Evolutionary conservation across 2,797 vertebrate species (phyloP), one percentile per base, ranked within the genome.

Genomic region (Sebastes trivittatus): DNA sequence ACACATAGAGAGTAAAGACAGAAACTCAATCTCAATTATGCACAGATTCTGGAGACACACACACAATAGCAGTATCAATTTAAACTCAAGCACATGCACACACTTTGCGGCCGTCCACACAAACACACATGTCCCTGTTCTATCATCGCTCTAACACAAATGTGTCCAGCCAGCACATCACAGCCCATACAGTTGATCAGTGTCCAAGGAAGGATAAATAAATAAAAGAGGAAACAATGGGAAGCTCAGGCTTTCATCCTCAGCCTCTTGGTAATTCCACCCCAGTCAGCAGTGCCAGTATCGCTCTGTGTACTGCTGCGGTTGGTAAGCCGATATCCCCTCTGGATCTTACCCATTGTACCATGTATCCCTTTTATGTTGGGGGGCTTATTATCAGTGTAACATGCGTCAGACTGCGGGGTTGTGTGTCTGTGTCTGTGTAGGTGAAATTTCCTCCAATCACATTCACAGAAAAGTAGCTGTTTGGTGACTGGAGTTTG

Each of bases 151-250:
- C 52, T 71, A 27, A 20, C 66, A 80, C 69, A 65, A 49, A 46
- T 65, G 62, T 42, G 42, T 62, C 63, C 46, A 59, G 72, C 75
- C 79, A 84, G 74, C 65, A 84, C 83, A 83, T 77, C 65, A 65
- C 59, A 80, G 83, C 65, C 59, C 71, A 29, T 83, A 58, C 74
- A 65, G 80, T 75, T 92, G 87, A 90, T 91, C 81, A 72, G 65
- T 77, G 82, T 91, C 88, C 86, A 88, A 72, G 46, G 75, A 76
- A 78, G 77, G 80, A 73, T 65, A 55, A 83, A 87, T 79, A 77
- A 85, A 81, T 88, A 63, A 90, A 82, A 71, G 66, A 56, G 75
- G 72, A 65, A 81, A 84, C 85, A 81, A 81, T 76, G 42, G 52
- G 66, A 79, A 7, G 77, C 79, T 78, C 34, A 23, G 56, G 72